Conservation (phyloP, 2,113 vertebrate genomes). For the Gymnocephalus cernua region DNA sequence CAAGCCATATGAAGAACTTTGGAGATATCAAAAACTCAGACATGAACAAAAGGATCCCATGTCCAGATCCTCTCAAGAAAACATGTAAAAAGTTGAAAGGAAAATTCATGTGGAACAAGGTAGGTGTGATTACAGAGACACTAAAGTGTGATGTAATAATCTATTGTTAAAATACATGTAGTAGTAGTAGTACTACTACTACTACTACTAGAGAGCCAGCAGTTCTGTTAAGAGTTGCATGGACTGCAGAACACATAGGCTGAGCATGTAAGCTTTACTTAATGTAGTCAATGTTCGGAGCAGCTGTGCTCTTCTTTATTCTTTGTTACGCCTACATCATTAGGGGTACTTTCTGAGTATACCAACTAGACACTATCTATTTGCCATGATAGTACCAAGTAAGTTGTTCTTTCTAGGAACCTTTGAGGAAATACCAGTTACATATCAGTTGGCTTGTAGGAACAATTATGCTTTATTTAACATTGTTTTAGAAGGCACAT, state of each 20-base stretch:
- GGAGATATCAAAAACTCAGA: accelerated
- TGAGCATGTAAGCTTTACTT: too few relatives aligned
- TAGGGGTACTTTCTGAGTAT: too few relatives aligned
- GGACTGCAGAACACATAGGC: too few relatives aligned
- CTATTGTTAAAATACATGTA: not conserved
- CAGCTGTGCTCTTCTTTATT: too few relatives aligned
- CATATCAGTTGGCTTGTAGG: not conserved
- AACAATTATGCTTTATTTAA: not conserved
- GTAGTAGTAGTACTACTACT: too few relatives aligned
- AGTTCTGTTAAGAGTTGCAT: too few relatives aligned
- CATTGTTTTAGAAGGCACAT: not conserved
- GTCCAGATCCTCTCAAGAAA: accelerated
- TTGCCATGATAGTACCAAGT: too few relatives aligned
- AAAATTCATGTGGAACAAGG: constrained; percentile 69
- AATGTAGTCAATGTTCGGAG: too few relatives aligned
- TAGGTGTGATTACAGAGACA: constrained; percentile 12
- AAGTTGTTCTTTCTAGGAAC: too few relatives aligned
- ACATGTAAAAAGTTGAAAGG: not conserved
- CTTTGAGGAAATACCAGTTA: not conserved
- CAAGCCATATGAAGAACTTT: accelerated
- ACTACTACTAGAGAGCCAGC: too few relatives aligned
- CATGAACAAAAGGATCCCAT: accelerated
- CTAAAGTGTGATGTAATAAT: not conserved
- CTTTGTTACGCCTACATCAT: too few relatives aligned
- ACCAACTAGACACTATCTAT: too few relatives aligned